Evolutionary conservation across 2,797 vertebrate genomes (phyloP), one percentile per base, ranked within the genome.

Genomic region (Siniperca undulata): DNA sequence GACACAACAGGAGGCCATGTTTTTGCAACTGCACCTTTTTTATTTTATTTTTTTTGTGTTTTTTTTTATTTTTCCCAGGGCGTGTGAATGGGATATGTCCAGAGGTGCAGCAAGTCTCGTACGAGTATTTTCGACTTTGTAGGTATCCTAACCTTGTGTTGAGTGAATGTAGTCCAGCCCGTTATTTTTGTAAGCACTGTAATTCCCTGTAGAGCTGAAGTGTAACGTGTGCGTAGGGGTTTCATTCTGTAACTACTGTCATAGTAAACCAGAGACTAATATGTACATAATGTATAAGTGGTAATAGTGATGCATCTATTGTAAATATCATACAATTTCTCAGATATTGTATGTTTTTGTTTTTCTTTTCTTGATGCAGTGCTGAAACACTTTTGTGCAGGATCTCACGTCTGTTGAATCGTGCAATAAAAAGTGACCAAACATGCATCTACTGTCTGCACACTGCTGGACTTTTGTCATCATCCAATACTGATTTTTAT

Each of bases 211-310:
- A 93, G 92, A 92, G 82, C 84, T 87, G 79, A 92, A 87, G 84
- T 81, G 77, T 89, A 85, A 73, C 3, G 46, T 77, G 79, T 80
- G 78, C 62, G 85, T 93, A 88, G 86, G 76, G 80, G 87, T 92
- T 88, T 90, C 83, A 70, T 88, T 85, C 81, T 94, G 90, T 94
- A 94, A 94, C 94, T 95, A 94, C 94, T 95, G 93, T 94, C 92
- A 50, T 94, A 93, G 94, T 82, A 86, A 92, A 91, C 89, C 91
- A 94, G 93, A 93, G 91, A 95, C 94, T 94, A 95, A 94, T 94
- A 77, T 95, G 94, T 95, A 95, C 93, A 95, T 95, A 95, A 83
- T 95, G 94, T 95, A 94, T 94, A 94, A 94, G 94, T 94, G 90
- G 87, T 90, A 82, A 94, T 94, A 95, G 94, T 94, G 77, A 92